A percentile compares a stretch with the other conserved stretches of the same genome.
Conservation (phyloP, 2,797 vertebrate genomes). For the Pangasius macronema region DNA sequence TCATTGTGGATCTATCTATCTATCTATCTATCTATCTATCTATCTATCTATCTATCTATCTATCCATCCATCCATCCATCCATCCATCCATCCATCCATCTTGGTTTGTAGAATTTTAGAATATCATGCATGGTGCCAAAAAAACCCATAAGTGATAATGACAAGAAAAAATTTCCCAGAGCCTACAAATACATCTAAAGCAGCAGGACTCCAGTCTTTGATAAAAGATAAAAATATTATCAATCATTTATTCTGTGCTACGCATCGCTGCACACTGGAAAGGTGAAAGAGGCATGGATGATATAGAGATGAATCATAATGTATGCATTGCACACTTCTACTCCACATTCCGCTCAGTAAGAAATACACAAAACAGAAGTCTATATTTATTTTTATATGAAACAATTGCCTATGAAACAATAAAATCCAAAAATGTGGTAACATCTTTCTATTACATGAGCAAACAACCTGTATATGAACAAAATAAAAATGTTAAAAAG, state of each 20-base stretch:
- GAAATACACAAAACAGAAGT: neutral
- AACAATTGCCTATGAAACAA: neutral
- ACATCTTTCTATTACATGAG: neutral
- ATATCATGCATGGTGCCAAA: neutral
- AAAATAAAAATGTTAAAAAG: neutral
- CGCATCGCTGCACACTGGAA: neutral
- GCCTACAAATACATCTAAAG: constrained; percentile 11
- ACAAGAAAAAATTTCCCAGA: neutral
- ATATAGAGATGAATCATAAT: neutral
- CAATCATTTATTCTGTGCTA: neutral
- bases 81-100: neutral
- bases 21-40: neutral
- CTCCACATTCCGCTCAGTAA: neutral
- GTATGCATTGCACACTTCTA: neutral
- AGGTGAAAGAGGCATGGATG: neutral
- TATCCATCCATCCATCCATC: neutral
- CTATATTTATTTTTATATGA: neutral
- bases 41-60: no score
- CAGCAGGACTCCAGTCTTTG: neutral
- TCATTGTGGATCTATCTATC: no score
- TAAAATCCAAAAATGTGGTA: neutral
- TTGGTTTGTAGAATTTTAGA: neutral
- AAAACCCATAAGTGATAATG: neutral
- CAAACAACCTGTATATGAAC: neutral
- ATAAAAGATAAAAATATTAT: constrained; percentile 14